A percentile compares a stretch with the other conserved stretches of the same genome.
phyloP scores from a whole-genome alignment of 1,140 invertebrate species.

The Drosophila malerkotliana region DNA sequence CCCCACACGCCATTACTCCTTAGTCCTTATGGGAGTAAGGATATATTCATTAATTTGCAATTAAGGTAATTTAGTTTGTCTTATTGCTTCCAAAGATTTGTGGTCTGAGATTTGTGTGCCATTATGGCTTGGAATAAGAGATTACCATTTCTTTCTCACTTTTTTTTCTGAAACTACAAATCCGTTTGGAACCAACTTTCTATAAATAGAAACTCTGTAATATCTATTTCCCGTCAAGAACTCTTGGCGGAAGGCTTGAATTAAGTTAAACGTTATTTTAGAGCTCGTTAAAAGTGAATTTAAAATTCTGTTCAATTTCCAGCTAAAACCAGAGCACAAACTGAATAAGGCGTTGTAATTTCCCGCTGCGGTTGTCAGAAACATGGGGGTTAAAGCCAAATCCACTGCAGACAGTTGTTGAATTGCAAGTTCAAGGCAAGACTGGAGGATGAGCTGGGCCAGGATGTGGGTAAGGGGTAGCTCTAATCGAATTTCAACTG shows the following conservation, averaged over 20 bases:
- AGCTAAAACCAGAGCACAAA: neutral
- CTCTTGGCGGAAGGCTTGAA: neutral
- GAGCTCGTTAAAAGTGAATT: constrained; percentile 5
- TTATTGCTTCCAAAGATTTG: constrained; percentile 22
- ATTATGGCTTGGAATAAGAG: neutral
- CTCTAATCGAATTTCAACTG: constrained; percentile 62
- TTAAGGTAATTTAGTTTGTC: constrained; percentile 35
- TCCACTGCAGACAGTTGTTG: constrained; percentile 27
- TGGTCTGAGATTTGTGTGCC: constrained; percentile 1
- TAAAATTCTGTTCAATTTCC: constrained; percentile 3
- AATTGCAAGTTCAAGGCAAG: constrained; percentile 34
- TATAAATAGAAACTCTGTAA: no score
- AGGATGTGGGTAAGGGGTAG: neutral
- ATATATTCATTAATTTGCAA: constrained; percentile 50
- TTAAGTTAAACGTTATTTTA: neutral
- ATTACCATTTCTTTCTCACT: no score
- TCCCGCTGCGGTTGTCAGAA: neutral
- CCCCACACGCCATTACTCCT: neutral
- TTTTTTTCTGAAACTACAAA: no score
- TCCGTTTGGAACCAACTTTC: no score
- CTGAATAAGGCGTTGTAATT: constrained; percentile 24
- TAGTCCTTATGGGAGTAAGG: neutral
- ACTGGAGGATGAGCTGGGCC: neutral
- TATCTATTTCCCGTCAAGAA: no score
- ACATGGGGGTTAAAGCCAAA: neutral